phyloP scores from a whole-genome alignment of 2,888 invertebrate genomes.

The Idaea aversata region DNA sequence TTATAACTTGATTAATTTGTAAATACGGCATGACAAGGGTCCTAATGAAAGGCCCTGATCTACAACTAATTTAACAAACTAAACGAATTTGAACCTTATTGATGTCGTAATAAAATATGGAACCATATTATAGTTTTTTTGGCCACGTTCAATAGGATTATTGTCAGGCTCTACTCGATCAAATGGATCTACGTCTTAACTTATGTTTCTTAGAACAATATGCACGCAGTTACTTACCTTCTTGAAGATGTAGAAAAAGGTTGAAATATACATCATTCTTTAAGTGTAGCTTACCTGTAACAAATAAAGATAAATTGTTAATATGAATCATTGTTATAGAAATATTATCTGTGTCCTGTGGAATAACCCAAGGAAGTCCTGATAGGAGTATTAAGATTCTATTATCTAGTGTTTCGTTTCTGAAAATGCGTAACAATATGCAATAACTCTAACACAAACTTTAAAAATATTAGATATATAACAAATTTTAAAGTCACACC shows the following conservation, averaged over 20 bases:
- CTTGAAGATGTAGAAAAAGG: background rate
- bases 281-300: background rate
- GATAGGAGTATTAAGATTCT: too few relatives aligned
- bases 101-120: background rate
- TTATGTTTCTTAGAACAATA: background rate
- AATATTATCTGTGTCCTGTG: too few relatives aligned
- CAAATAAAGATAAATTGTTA: background rate
- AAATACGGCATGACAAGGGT: background rate
- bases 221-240: background rate
- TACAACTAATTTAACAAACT: background rate
- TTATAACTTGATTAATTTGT: slow-evolving; percentile 1
- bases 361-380: too few relatives aligned
- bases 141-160: too few relatives aligned
- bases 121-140: background rate
- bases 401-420: too few relatives aligned
- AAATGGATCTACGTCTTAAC: too few relatives aligned
- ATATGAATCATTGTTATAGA: too few relatives aligned
- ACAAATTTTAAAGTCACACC: background rate
- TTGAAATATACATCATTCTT: background rate
- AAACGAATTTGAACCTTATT: background rate
- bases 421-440: too few relatives aligned
- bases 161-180: too few relatives aligned
- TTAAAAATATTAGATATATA: background rate
- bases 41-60: background rate
- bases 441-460: too few relatives aligned